These are phyloP conservation scores for Brachyistius frenatus DNA, from an alignment of 2,113 vertebrate genomes.

Conservation along the genomic window DNA sequence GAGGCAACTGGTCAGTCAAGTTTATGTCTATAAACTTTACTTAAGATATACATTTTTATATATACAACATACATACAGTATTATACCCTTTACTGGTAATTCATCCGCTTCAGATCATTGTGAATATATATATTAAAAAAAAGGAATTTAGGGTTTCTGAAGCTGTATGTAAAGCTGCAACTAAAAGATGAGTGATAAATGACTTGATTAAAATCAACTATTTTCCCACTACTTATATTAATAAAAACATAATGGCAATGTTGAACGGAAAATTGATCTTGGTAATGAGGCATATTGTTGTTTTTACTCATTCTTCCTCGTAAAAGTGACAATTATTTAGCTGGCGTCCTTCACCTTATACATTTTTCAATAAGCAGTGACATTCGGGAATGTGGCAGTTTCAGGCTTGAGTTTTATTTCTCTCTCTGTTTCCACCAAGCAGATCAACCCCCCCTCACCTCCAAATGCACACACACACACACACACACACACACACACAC, in stretches of 20 bases:
- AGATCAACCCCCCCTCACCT: neutral
- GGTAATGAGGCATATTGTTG: neutral
- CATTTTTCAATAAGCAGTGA: constrained; percentile 31
- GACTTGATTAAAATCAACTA: neutral
- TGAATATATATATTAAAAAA: constrained; percentile 10
- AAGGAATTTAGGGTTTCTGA: neutral
- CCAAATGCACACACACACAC: neutral
- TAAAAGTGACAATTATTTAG: neutral
- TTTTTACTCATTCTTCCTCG: neutral
- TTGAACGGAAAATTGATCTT: neutral
- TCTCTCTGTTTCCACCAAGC: constrained; percentile 49
- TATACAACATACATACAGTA: neutral
- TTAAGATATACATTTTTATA: too few species aligned
- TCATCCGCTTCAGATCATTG: neutral
- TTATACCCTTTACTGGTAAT: neutral
- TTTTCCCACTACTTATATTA: neutral
- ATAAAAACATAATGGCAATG: neutral
- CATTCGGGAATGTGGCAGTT: constrained; percentile 7
- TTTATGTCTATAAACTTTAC: too few species aligned
- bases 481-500: neutral
- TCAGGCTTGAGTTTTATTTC: constrained; percentile 38
- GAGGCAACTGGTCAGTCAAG: constrained; percentile 92
- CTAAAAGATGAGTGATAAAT: neutral
- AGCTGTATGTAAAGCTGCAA: neutral
- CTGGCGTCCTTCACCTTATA: neutral